Evolutionary conservation across 2,888 invertebrate species (phyloP).

Genomic region (Idaea dimidiata): DNA sequence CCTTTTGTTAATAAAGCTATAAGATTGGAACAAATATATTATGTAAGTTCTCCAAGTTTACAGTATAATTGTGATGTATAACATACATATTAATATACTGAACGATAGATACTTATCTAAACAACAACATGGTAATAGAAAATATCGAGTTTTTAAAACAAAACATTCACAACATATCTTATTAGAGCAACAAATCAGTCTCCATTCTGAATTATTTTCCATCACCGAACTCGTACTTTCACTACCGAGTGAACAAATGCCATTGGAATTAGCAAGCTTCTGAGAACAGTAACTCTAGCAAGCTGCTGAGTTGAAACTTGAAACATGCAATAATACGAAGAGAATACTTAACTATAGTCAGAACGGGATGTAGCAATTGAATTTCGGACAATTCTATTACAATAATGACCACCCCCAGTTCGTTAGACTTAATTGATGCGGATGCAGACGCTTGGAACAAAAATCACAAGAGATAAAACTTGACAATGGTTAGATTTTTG

Average conservation of each 20-base stretch:
- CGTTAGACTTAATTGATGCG: too few species aligned
- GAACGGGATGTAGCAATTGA: too few species aligned
- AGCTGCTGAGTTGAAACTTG: not conserved
- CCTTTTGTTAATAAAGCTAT: too few species aligned
- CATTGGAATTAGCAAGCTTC: not conserved
- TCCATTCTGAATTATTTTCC: not conserved
- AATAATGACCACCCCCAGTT: too few species aligned
- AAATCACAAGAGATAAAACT: too few species aligned
- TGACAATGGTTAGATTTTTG: too few species aligned
- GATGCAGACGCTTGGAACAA: too few species aligned
- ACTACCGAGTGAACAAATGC: not conserved
- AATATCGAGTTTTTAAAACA: not conserved
- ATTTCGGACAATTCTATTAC: too few species aligned
- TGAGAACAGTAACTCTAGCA: not conserved
- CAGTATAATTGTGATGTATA: not conserved
- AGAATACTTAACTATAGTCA: not conserved
- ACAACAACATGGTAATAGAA: not conserved
- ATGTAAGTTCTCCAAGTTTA: not conserved
- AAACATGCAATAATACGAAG: not conserved
- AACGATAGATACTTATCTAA: not conserved
- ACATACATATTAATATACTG: not conserved
- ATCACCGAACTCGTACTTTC: not conserved
- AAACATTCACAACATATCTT: not conserved
- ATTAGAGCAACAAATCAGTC: not conserved
- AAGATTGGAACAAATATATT: not conserved